phyloP scores from a whole-genome alignment of 2,888 invertebrate species.

The Thecophora atra region DNA sequence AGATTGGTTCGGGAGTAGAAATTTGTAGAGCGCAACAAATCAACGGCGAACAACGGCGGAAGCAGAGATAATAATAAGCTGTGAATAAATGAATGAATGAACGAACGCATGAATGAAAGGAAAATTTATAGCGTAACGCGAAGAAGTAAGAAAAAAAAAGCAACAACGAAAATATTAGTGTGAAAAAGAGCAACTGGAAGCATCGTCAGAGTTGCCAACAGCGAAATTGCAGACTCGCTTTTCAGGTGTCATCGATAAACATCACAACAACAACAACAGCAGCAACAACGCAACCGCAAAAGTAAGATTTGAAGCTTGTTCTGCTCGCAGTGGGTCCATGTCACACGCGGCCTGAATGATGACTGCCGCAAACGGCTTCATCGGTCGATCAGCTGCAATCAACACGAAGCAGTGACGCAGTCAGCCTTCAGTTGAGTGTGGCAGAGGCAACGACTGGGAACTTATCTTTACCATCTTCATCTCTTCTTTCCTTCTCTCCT shows the following conservation, averaged over 20 bases:
- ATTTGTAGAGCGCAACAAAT: background rate
- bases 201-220: constrained; percentile 2
- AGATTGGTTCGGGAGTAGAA: background rate
- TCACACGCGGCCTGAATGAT: too few relatives aligned
- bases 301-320: too few relatives aligned
- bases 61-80: constrained; percentile 1
- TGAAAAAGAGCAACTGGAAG: background rate
- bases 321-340: too few relatives aligned
- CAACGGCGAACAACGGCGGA: background rate
- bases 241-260: constrained; percentile 35
- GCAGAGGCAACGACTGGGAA: too few relatives aligned
- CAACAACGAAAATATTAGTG: background rate
- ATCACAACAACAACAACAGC: background rate
- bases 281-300: too few relatives aligned
- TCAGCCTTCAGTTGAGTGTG: too few relatives aligned
- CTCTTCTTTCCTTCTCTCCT: background rate
- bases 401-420: background rate
- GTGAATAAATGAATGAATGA: constrained; percentile 1
- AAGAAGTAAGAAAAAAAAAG: background rate
- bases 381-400: too few relatives aligned
- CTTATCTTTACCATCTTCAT: too few relatives aligned
- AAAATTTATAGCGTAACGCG: constrained; percentile 7
- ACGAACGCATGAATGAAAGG: background rate
- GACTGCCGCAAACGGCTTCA: too few relatives aligned
- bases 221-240: constrained; percentile 12